These are phyloP conservation scores for Netelia virgata DNA, from an alignment of 2,888 invertebrate genomes.

Conservation along the genomic window DNA sequence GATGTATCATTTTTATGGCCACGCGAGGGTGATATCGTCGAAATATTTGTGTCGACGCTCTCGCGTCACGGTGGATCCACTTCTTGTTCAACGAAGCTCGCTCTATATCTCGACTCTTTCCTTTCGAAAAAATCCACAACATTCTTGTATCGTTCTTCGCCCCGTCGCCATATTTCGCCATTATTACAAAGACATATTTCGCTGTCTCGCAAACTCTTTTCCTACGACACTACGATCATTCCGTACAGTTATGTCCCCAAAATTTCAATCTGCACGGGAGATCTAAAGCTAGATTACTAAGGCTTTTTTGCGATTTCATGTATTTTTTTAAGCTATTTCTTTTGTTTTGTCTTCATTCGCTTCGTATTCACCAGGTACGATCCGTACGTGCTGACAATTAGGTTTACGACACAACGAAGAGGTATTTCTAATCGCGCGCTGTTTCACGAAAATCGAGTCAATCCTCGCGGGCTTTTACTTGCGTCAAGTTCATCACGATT, in stretches of 20 bases:
- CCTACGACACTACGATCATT: slow-evolving; percentile 43
- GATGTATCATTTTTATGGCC: slow-evolving; percentile 20
- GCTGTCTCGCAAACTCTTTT: slow-evolving; percentile 17
- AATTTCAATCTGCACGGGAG: slow-evolving; percentile 53
- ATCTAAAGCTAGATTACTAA: slow-evolving; percentile 64
- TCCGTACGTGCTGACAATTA: slow-evolving; percentile 70
- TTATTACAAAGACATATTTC: background rate
- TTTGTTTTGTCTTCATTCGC: slow-evolving; percentile 15
- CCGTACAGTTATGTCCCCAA: slow-evolving; percentile 36
- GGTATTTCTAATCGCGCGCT: slow-evolving; percentile 61
- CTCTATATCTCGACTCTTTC: slow-evolving; percentile 4
- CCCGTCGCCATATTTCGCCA: no score
- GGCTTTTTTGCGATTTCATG: slow-evolving; percentile 57
- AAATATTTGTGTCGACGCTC: slow-evolving; percentile 39
- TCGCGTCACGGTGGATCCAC: slow-evolving; percentile 24
- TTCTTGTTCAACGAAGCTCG: slow-evolving; percentile 10
- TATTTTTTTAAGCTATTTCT: slow-evolving; percentile 9
- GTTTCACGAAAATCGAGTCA: slow-evolving; percentile 71
- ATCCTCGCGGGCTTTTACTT: slow-evolving; percentile 44
- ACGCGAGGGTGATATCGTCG: slow-evolving; percentile 46
- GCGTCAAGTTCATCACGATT: background rate
- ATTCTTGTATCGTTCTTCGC: background rate
- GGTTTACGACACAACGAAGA: slow-evolving; percentile 60
- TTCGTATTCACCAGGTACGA: slow-evolving; percentile 69
- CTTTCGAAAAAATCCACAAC: slow-evolving; percentile 5